Evolutionary conservation across 2,113 vertebrate genomes (phyloP).

Genomic region (Camelus bactrianus): DNA sequence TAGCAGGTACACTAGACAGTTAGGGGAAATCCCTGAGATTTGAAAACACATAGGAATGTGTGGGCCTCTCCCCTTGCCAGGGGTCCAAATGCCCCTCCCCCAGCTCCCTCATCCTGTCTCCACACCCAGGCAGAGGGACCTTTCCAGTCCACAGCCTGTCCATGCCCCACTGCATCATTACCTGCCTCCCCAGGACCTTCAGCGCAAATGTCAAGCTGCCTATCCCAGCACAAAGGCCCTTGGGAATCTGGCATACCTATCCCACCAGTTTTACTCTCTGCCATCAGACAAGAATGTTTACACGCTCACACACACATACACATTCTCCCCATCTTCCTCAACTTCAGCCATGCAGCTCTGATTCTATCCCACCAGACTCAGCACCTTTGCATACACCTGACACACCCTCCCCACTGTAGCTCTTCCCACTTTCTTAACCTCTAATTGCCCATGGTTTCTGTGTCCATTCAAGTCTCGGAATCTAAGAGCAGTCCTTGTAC

Average conservation of each 20-base stretch:
- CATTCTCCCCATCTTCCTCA: background rate
- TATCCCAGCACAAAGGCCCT: background rate
- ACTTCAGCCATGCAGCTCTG: background rate
- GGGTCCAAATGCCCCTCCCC: background rate
- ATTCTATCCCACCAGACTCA: background rate
- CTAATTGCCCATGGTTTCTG: background rate
- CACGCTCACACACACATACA: background rate
- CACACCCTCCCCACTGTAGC: background rate
- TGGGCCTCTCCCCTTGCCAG: background rate
- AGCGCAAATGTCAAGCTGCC: background rate
- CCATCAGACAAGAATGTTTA: background rate
- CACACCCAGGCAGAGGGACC: background rate
- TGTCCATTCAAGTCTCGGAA: background rate
- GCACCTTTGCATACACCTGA: background rate
- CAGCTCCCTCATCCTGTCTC: too few relatives aligned
- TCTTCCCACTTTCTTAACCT: background rate
- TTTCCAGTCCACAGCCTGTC: background rate
- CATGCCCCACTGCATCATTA: background rate
- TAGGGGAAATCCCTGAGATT: background rate
- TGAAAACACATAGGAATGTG: background rate
- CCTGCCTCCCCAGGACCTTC: background rate
- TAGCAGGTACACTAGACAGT: background rate
- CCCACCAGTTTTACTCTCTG: background rate
- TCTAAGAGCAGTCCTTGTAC: background rate
- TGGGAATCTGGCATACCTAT: background rate